Percentiles rank a stretch among this genome's conserved stretches.
Conservation (phyloP, 2,113 vertebrate genomes). For the Oreotragus oreotragus region DNA sequence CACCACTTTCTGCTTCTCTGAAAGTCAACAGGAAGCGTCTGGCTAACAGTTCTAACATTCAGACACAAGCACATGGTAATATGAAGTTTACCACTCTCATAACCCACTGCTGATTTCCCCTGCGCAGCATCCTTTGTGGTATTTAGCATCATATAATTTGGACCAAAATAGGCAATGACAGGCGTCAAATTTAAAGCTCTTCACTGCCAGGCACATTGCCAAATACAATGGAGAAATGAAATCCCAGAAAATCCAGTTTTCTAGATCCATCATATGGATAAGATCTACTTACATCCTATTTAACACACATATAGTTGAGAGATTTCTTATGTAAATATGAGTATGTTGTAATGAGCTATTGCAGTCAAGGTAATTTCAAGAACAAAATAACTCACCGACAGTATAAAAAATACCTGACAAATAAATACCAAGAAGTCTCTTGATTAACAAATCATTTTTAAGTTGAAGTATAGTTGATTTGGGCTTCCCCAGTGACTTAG, state of each 20-base stretch:
- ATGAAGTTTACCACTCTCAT: neutral
- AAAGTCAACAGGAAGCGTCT: constrained; percentile 20
- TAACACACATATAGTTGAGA: neutral
- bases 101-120: neutral
- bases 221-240: neutral
- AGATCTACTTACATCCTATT: neutral
- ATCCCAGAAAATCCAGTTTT: neutral
- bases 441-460: neutral
- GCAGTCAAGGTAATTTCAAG: neutral
- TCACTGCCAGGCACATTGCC: neutral
- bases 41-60: neutral
- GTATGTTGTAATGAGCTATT: neutral
- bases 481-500: neutral
- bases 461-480: neutral
- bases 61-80: neutral
- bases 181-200: constrained; percentile 24
- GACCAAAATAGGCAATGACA: neutral
- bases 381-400: neutral
- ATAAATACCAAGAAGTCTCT: neutral
- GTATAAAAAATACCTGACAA: neutral
- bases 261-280: neutral
- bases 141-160: neutral
- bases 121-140: neutral
- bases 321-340: neutral
- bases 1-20: neutral